Evolutionary conservation across 1,140 invertebrate genomes (phyloP), one percentile per base, ranked within the genome.

Genomic region (Solen grandis): DNA sequence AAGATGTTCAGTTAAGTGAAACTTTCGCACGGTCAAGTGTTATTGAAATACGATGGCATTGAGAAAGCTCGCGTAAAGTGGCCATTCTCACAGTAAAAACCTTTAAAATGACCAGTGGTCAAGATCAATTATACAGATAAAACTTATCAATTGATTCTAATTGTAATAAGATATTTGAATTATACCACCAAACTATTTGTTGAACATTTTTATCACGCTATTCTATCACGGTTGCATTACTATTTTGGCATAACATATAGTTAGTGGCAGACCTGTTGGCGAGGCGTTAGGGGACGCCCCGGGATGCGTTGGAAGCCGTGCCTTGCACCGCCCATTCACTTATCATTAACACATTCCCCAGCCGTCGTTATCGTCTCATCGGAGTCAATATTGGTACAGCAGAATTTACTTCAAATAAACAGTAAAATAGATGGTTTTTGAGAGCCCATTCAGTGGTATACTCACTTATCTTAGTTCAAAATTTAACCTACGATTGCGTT

Each of bases 131-230:
- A n/a, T 60, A 29, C 70, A 19, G 70, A 73, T 73, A 73, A 73
- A 1, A 46, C 60, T 36, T 60, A 73, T 73, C 69, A 73, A 73
- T 59, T 73, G 70, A 73, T 73, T 55, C 52, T 41, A 73, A 55
- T 73, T 57, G 70, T 57, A 73, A 73, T 60, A 27, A 73, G 54
- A 73, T 73, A 73, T 73, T 73, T 73, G 54, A 55, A 73, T 73
- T 73, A 73, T 57, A 73, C 70, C 33, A 73, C 70, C n/a, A 60
- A 73, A 73, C 35, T 73, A 73, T 73, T 73, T 73, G 70, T 59
- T 73, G 60, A 41, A 19, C 19, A 3, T 0, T 41, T 60, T 73
- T 73, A 57, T 57, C 54, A 14, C n/a, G 19, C 13, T 57, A 36
- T 59, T 59, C 14, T 57, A 73, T 73, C 70, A 57, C 27, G 8